Evolutionary conservation across 1,140 invertebrate species (phyloP).

Genomic region (Drosophila tani): DNA sequence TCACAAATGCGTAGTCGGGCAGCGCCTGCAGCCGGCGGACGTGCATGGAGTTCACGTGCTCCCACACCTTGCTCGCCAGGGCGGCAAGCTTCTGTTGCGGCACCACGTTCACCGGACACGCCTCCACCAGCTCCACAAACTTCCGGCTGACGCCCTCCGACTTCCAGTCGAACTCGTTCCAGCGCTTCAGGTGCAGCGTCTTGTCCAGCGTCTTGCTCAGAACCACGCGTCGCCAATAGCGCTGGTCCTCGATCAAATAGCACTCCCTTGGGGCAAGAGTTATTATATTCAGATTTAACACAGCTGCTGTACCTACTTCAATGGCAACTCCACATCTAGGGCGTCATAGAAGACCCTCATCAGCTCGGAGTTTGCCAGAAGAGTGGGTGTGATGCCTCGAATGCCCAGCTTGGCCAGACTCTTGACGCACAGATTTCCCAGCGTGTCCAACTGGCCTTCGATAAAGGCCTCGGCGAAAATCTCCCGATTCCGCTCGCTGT

Average conservation of each 20-base stretch:
- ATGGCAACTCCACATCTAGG: slow-evolving; percentile 48
- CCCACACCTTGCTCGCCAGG: slow-evolving; percentile 33
- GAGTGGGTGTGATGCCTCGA: slow-evolving; percentile 2
- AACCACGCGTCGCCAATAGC: slow-evolving; percentile 61
- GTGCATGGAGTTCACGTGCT: slow-evolving; percentile 39
- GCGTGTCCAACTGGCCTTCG: slow-evolving; percentile 38
- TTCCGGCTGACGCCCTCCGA: slow-evolving; percentile 58
- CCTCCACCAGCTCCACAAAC: slow-evolving; percentile 57
- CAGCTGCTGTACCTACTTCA: slow-evolving; percentile 11
- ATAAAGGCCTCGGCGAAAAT: slow-evolving; percentile 55
- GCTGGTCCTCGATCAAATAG: slow-evolving; percentile 39
- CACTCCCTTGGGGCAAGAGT: slow-evolving; percentile 13
- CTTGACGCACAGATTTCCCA: slow-evolving; percentile 42
- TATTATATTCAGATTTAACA: background rate
- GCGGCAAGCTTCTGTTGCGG: slow-evolving; percentile 23
- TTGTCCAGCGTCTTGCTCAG: slow-evolving; percentile 40
- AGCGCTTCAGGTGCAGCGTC: slow-evolving; percentile 30
- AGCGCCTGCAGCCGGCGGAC: slow-evolving; percentile 50
- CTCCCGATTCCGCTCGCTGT: slow-evolving; percentile 45
- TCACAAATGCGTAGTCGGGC: slow-evolving; percentile 26
- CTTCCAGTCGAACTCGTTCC: slow-evolving; percentile 56
- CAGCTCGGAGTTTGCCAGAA: slow-evolving; percentile 17
- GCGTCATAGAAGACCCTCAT: slow-evolving; percentile 51
- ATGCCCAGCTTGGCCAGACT: slow-evolving; percentile 34
- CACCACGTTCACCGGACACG: slow-evolving; percentile 18